Evolutionary conservation across 2,888 invertebrate genomes (phyloP), one percentile per base, ranked within the genome.

Genomic region (Petrolisthes manimaculis): DNA sequence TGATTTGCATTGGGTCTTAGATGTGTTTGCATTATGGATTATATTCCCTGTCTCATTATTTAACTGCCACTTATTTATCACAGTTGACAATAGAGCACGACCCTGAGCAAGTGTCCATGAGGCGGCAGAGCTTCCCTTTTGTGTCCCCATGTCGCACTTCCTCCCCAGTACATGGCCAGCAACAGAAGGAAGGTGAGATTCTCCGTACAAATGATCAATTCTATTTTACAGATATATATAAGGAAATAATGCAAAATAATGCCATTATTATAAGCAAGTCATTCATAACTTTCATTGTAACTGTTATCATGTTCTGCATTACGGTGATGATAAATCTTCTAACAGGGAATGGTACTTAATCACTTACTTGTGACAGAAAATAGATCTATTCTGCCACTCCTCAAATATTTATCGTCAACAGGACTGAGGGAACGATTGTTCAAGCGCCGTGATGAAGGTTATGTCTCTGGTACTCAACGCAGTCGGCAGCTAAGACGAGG

Each of bases 1-100:
- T 37, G 37, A 37, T 37, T 37, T 37, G 37, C 37, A 37, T 37
- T 37, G 2, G 37, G 37, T 37, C 37, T 37, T 37, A 37, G 37
- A 37, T 37, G 37, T 37, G 37, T 37, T 2, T 37, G 37, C 37
- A 37, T 37, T 74, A 18, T 74, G 24, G 69, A 67, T 14, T 67
- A 51, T 37, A 6, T 37, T 78, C n/a, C 5, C 78, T 51, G 53
- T 24, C 24, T 5, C 5, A 37, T 37, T 37, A n/a, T 37, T 78
- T 77, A 71, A 24, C 37, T 53, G 86, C 88, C 77, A 89, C 83
- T 89, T 93, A 93, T 88, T 86, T 92, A 12, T 90, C 93, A 77
- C 94, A 96, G 95, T 93, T 98, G 90, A 97, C 97, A 4, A 96
- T 98, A 92, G 98, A 98, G 93, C 97, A 97, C 92, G 97, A 97